These are phyloP conservation scores for Neoaliturus tenellus DNA, from an alignment of 2,888 invertebrate species.

Conservation along the genomic window DNA sequence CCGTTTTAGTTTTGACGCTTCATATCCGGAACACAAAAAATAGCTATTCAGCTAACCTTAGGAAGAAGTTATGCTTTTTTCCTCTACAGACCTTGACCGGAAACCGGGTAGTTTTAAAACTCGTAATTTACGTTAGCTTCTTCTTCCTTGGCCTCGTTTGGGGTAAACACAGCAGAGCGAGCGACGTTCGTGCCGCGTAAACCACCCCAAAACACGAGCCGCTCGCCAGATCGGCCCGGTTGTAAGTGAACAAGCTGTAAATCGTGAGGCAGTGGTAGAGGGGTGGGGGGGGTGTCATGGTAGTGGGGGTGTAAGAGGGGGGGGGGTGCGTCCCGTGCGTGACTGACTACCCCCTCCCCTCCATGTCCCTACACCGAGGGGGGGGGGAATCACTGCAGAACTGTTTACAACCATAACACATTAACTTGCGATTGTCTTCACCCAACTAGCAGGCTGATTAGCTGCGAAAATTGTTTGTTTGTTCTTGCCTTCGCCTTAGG, in stretches of 20 bases:
- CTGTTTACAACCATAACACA: conserved; percentile 15
- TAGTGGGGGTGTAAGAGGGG: neutral
- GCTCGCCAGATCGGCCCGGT: neutral
- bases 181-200: neutral
- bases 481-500: too few species aligned
- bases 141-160: too few species aligned
- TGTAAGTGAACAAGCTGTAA: conserved; percentile 5
- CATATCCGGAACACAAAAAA: too few species aligned
- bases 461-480: too few species aligned
- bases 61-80: too few species aligned
- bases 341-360: too few species aligned
- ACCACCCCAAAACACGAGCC: neutral
- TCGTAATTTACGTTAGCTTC: too few species aligned
- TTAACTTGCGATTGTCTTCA: neutral
- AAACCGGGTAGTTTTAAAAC: too few species aligned
- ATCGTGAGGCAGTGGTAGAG: neutral
- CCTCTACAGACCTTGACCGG: too few species aligned
- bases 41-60: too few species aligned
- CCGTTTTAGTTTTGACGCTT: too few species aligned
- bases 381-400: conserved; percentile 15
- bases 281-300: neutral
- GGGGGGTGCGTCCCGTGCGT: neutral
- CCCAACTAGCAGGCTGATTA: neutral
- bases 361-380: neutral
- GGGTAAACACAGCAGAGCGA: neutral